Evolutionary conservation across 2,113 vertebrate genomes (phyloP), one percentile per base, ranked within the genome.

Genomic region (Tragelaphus imberbis): DNA sequence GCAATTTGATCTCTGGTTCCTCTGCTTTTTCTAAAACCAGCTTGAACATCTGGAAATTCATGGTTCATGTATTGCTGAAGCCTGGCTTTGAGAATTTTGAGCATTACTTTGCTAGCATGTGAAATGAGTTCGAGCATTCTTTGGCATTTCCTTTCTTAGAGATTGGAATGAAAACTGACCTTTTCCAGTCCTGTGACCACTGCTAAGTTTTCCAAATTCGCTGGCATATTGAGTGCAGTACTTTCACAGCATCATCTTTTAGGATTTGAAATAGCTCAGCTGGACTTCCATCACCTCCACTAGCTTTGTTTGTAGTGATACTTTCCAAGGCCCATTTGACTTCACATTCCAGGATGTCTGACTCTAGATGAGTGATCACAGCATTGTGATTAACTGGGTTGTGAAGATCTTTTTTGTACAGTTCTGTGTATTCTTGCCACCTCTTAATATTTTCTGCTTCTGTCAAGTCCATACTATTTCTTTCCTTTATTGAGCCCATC

Each of bases 21-120:
- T 25, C 56, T 58, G 23, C 8, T 3, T 58, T 63, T 63, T 63
- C 61, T 63, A 63, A 63, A 30, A 63, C 14, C 6, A 63, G 13
- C 14, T 15, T 30, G 61, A 63, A 63, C 2, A 30, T 63, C 61
- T 63, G 61, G 61, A 63, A 63, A 1, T 63, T 63, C 61, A 30
- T 0, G 13, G 28, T 30, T 63, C 28, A 30, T 0, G 1, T 7
- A 63, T 30, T 30, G 13, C 61, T 63, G 1, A 63, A 30, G 61
- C 28, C 2, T 63, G 61, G 2, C 28, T 15, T 63, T 13, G 14
- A 30, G 61, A 63, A 15, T 63, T 15, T 15, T 30, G 61, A 63
- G 28, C 14, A 63, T 63, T 30, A 30, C 59, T 30, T 61, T 30
- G 1, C 6, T 30, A 7, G 13, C 13, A 0, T 63, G 6, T 30